A percentile compares a stretch with the other conserved stretches of the same genome.
These are phyloP conservation scores for Pogonocichla stellata DNA, from an alignment of 2,113 vertebrate genomes.

Conservation along the genomic window DNA sequence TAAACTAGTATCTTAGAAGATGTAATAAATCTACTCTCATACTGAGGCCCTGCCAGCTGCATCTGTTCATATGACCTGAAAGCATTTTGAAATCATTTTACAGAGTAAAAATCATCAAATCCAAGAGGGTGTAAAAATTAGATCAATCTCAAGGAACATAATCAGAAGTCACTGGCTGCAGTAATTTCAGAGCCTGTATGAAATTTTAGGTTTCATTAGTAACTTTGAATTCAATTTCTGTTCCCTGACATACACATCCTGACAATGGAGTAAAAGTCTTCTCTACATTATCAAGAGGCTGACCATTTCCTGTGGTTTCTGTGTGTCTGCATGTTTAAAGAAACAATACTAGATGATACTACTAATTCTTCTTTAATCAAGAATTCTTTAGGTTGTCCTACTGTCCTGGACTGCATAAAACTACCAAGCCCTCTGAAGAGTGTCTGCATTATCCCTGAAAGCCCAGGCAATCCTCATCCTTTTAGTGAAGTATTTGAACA, in stretches of 20 bases:
- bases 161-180: neutral
- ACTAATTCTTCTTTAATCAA: neutral
- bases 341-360: neutral
- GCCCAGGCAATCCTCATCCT: neutral
- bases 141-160: neutral
- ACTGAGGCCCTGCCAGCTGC: neutral
- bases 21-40: neutral
- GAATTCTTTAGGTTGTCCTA: neutral
- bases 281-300: neutral
- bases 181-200: neutral
- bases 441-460: neutral
- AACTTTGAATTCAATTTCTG: neutral
- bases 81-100: neutral
- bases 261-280: neutral
- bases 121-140: constrained; percentile 16
- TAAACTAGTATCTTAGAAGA: neutral
- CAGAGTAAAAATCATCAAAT: neutral
- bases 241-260: neutral
- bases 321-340: neutral
- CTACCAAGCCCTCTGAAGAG: neutral
- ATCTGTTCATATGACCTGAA: neutral
- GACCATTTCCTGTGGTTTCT: neutral
- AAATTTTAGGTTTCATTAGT: neutral
- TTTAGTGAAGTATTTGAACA: neutral
- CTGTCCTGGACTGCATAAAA: neutral